Evolutionary conservation across 1,140 invertebrate species (phyloP).

Genomic region (Aplysia californica): DNA sequence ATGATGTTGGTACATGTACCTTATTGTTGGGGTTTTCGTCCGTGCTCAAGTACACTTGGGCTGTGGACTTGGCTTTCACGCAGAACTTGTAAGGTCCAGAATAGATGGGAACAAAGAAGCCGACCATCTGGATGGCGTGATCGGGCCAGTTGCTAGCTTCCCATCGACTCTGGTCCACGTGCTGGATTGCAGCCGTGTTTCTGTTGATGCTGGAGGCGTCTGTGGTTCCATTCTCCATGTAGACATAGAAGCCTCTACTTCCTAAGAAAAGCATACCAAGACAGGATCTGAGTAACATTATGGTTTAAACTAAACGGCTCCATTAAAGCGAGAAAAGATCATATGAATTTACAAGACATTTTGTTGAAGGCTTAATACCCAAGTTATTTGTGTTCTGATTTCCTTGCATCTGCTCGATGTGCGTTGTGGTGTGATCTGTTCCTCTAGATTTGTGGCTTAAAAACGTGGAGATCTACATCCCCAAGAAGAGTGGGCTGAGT

Average conservation of each 20-base stretch:
- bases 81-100: conserved; percentile 23
- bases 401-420: no score
- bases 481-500: no score
- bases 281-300: no score
- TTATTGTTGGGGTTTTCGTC: conserved; percentile 22
- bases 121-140: conserved; percentile 20
- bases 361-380: no score
- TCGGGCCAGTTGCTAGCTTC: background rate
- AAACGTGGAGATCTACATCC: no score
- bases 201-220: background rate
- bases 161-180: background rate
- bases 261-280: background rate
- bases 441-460: no score
- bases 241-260: conserved; percentile 10
- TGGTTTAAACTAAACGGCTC: no score
- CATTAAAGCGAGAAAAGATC: no score
- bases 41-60: conserved; percentile 30
- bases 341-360: no score
- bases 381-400: no score
- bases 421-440: no score
- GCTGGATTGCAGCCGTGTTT: background rate
- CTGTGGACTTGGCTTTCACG: conserved; percentile 11
- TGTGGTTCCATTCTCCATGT: conserved; percentile 7
- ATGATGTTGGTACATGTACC: no score
- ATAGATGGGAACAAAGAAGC: conserved; percentile 27